phyloP scores from a whole-genome alignment of 2,113 vertebrate genomes.

The Centrocercus urophasianus region DNA sequence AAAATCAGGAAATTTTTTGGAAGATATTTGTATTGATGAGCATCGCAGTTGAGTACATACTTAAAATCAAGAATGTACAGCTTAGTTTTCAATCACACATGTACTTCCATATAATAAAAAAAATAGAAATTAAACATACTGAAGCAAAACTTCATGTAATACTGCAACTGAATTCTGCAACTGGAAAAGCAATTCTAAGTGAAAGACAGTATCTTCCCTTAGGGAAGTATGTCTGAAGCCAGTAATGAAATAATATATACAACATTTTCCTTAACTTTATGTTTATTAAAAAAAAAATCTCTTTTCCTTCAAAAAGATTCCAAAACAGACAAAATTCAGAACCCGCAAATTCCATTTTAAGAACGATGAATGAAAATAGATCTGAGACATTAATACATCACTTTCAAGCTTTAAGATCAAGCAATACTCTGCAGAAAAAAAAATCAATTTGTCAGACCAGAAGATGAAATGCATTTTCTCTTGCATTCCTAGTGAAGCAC shows the following conservation, averaged over 20 bases:
- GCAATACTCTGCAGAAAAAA: background rate
- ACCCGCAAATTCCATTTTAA: background rate
- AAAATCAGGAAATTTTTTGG: background rate
- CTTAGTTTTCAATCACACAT: background rate
- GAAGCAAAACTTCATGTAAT: background rate
- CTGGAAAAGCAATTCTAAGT: background rate
- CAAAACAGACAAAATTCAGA: background rate
- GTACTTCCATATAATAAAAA: background rate
- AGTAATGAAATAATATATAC: background rate
- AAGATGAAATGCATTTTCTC: conserved; percentile 34
- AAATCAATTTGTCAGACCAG: conserved; percentile 36
- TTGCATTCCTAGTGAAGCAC: background rate
- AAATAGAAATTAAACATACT: background rate
- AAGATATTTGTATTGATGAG: background rate
- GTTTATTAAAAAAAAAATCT: background rate
- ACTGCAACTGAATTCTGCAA: background rate
- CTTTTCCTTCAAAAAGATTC: background rate
- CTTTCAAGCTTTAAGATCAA: conserved; percentile 27
- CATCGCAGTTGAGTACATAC: background rate
- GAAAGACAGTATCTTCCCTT: background rate
- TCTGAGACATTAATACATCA: background rate
- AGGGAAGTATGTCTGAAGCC: background rate
- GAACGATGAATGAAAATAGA: conserved; percentile 17
- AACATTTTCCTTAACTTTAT: background rate
- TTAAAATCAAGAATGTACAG: background rate